phyloP scores from a whole-genome alignment of 1,140 invertebrate genomes.

The Drosophila ironensis region DNA sequence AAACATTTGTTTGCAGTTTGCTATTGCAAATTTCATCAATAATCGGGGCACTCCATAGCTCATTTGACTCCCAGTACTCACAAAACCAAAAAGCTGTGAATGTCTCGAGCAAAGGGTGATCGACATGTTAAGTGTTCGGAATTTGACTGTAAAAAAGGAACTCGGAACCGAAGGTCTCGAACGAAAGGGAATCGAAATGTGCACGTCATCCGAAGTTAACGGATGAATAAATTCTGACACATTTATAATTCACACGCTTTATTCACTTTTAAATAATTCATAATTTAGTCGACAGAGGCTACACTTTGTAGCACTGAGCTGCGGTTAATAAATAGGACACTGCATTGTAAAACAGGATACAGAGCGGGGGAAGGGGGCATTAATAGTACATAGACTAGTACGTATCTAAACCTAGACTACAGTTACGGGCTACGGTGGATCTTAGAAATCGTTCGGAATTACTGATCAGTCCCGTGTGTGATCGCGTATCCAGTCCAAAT shows the following conservation, averaged over 20 bases:
- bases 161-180: too few relatives aligned
- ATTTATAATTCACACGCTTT: conserved; percentile 3
- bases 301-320: conserved; percentile 12
- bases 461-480: conserved; percentile 71
- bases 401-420: conserved; percentile 67
- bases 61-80: too few relatives aligned
- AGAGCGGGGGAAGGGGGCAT: conserved; percentile 39
- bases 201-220: too few relatives aligned
- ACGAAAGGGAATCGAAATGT: too few relatives aligned
- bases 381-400: conserved; percentile 75
- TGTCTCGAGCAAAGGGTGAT: too few relatives aligned
- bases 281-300: conserved; percentile 70
- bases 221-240: background rate
- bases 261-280: conserved; percentile 51
- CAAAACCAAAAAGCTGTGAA: too few relatives aligned
- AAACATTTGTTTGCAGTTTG: too few relatives aligned
- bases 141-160: too few relatives aligned
- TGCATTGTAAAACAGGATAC: conserved; percentile 21
- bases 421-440: conserved; percentile 44
- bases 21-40: too few relatives aligned
- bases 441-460: background rate
- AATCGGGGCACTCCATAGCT: too few relatives aligned
- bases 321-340: conserved; percentile 60
- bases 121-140: too few relatives aligned
- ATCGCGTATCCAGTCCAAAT: conserved; percentile 81